A percentile compares a stretch with the other conserved stretches of the same genome.
Conservation (phyloP, 2,888 invertebrate species). For the Dryomyza anilis region DNA sequence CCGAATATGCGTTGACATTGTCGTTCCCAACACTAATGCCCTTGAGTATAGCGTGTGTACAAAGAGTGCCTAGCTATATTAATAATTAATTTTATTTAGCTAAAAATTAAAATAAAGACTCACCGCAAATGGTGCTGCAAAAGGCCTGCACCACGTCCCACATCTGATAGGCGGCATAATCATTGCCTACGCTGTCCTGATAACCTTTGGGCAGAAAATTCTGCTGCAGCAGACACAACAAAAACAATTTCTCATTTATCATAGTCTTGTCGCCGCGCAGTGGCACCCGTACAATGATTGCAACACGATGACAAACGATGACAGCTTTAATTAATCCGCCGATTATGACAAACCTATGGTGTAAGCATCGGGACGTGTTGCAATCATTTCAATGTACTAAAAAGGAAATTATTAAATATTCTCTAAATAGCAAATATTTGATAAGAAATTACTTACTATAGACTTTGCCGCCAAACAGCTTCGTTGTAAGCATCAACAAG, state of each 20-base stretch:
- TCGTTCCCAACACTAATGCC: slow-evolving; percentile 94
- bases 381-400: too few relatives aligned
- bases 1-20: slow-evolving; percentile 84
- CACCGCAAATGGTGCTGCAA: slow-evolving; percentile 72
- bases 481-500: too few relatives aligned
- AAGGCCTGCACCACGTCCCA: slow-evolving; percentile 97
- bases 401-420: too few relatives aligned
- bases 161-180: slow-evolving; percentile 70
- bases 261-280: slow-evolving; percentile 55
- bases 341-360: too few relatives aligned
- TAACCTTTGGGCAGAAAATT: slow-evolving; percentile 70
- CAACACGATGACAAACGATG: too few relatives aligned
- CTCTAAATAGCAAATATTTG: too few relatives aligned
- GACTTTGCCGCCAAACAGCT: too few relatives aligned
- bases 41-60: slow-evolving; percentile 90
- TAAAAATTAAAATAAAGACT: too few relatives aligned
- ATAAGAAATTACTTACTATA: too few relatives aligned
- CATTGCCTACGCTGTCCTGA: slow-evolving; percentile 89
- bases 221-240: slow-evolving; percentile 56
- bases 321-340: too few relatives aligned
- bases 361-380: too few relatives aligned
- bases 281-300: slow-evolving; percentile 60
- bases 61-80: slow-evolving; percentile 83
- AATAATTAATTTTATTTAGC: too few relatives aligned
- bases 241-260: slow-evolving; percentile 56